Percentiles rank a stretch among this genome's conserved stretches.
phyloP scores from a whole-genome alignment of 2,113 vertebrate genomes.

The Amblyopsis rosae region DNA sequence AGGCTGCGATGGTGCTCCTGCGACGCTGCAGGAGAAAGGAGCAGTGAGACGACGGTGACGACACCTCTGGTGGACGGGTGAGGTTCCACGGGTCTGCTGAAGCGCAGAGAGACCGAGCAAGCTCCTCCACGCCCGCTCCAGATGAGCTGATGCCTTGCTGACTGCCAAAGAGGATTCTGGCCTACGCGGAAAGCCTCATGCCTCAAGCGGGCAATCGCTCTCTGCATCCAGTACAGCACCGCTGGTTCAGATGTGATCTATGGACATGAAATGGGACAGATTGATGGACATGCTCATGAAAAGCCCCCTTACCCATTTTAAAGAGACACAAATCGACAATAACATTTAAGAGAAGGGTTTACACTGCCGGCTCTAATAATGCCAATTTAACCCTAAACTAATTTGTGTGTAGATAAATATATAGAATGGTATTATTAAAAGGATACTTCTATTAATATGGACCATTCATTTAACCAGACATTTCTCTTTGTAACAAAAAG shows the following conservation, averaged over 20 bases:
- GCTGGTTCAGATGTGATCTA: conserved; percentile 19
- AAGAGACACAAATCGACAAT: background rate
- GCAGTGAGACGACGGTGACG: background rate
- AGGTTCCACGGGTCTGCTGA: too few species aligned
- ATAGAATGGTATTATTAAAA: too few species aligned
- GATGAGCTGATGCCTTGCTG: conserved; percentile 3
- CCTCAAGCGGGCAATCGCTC: conserved; percentile 11
- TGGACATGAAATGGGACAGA: conserved; percentile 9
- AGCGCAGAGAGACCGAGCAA: conserved; percentile 2
- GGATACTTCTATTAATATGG: too few species aligned
- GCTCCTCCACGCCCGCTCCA: conserved; percentile 6
- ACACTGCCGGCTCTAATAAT: too few species aligned
- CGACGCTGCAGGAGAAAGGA: background rate
- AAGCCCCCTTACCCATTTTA: too few species aligned
- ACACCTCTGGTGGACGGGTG: too few species aligned
- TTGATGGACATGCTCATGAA: background rate
- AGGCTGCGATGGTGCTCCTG: conserved; percentile 8
- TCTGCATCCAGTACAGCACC: conserved; percentile 64
- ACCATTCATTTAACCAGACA: too few species aligned
- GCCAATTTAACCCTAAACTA: too few species aligned
- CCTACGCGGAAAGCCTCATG: conserved; percentile 33
- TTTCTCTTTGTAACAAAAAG: too few species aligned
- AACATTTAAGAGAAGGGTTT: too few species aligned
- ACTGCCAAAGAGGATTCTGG: background rate
- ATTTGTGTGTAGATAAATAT: too few species aligned